phyloP scores from a whole-genome alignment of 2,888 invertebrate species.

The Mesodorylaimus sp. region DNA sequence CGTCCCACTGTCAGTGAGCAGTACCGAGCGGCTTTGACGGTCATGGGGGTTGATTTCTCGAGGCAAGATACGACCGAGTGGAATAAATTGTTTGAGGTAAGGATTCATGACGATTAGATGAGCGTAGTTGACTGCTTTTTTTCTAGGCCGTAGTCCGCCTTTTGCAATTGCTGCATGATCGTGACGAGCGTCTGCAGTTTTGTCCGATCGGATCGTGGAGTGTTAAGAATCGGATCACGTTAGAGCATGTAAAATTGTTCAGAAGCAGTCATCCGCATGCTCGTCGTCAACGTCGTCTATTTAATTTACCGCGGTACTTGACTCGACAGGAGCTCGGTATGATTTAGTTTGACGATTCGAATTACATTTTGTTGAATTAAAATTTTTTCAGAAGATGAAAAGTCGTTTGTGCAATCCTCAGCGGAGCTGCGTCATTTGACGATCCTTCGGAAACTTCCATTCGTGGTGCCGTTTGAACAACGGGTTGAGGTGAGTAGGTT shows the following conservation, averaged over 20 bases:
- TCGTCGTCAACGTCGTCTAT: too few species aligned
- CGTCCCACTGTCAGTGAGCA: slow-evolving; percentile 39
- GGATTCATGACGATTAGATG: background rate
- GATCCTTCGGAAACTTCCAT: slow-evolving; percentile 75
- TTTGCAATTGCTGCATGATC: slow-evolving; percentile 58
- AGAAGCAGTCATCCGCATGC: background rate
- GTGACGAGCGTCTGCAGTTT: slow-evolving; percentile 63
- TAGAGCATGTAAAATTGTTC: background rate
- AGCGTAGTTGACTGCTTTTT: background rate
- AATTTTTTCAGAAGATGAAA: slow-evolving; percentile 5
- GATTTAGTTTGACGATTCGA: background rate
- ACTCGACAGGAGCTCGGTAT: slow-evolving; percentile 31
- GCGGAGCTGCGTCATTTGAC: slow-evolving; percentile 69
- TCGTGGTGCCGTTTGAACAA: slow-evolving; percentile 74
- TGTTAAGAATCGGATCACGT: slow-evolving; percentile 12
- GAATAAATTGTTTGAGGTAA: slow-evolving; percentile 57
- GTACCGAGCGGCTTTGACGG: slow-evolving; percentile 14
- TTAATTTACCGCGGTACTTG: too few species aligned
- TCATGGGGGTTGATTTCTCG: slow-evolving; percentile 9
- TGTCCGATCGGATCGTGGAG: slow-evolving; percentile 55
- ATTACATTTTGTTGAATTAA: background rate
- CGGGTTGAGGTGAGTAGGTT: slow-evolving; percentile 61
- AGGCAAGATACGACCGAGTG: slow-evolving; percentile 46
- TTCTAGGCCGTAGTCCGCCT: slow-evolving; percentile 49
- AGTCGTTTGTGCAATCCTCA: slow-evolving; percentile 54